Evolutionary conservation across 2,888 invertebrate genomes (phyloP).

Genomic region (Himalopsyche tibetana): DNA sequence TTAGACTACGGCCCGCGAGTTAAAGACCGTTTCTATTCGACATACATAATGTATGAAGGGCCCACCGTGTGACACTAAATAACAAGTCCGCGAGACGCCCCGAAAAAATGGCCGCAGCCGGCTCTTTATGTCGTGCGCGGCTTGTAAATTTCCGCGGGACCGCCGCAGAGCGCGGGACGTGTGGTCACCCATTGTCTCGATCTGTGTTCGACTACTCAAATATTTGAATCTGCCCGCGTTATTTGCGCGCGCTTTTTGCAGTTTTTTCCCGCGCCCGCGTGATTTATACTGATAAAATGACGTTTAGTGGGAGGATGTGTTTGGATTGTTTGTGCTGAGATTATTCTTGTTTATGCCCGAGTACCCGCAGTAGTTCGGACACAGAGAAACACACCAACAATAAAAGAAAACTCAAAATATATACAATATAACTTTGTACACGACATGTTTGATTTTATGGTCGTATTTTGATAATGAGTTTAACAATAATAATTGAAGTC

Average conservation of each 20-base stretch:
- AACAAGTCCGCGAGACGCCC: slow-evolving; percentile 57
- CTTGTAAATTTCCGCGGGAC: slow-evolving; percentile 61
- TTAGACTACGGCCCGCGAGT: neutral
- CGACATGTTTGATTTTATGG: too few relatives aligned
- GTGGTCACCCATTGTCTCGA: slow-evolving; percentile 34
- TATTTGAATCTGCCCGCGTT: slow-evolving; percentile 22
- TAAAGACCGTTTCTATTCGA: slow-evolving; percentile 12
- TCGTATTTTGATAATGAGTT: too few relatives aligned
- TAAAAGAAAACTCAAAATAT: too few relatives aligned
- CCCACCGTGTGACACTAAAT: slow-evolving; percentile 63
- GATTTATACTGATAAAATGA: slow-evolving; percentile 34
- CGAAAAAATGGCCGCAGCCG: slow-evolving; percentile 61
- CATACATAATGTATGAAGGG: slow-evolving; percentile 26
- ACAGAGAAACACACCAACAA: neutral
- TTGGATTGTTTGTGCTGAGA: slow-evolving; percentile 24
- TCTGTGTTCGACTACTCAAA: slow-evolving; percentile 31
- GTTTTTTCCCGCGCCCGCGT: slow-evolving; percentile 34
- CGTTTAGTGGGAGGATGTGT: slow-evolving; percentile 28
- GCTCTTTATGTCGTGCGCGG: slow-evolving; percentile 64
- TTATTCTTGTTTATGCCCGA: neutral
- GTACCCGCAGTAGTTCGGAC: neutral
- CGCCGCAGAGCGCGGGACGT: slow-evolving; percentile 46
- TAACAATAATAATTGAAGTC: too few relatives aligned
- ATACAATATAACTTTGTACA: too few relatives aligned
- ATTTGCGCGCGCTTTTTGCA: slow-evolving; percentile 34